Base-by-base conservation (phyloP, 2,888 invertebrate species). In the Thecocarcelia acutangulata region DNA sequence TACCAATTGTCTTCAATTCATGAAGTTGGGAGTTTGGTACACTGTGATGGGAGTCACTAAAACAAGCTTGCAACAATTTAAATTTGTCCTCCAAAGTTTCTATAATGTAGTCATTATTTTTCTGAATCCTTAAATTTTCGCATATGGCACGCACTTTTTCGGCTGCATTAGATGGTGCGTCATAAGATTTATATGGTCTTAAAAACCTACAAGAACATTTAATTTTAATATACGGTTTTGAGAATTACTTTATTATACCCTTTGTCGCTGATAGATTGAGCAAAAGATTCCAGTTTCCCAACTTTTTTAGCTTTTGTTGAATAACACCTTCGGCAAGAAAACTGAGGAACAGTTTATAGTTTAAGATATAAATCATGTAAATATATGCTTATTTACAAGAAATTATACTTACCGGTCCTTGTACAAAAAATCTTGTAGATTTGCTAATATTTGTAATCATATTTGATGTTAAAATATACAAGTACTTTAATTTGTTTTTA, bases 21-120 rank as follows among this genome's bases (percentile, higher is more conserved):
- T 94, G 93, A n/a, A 98, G 90, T 64, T 94, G 90, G 0, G 96
- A 96, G 92, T 96, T 98, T 0, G 97, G 97, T 12, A 98, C 93
- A 81, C 92, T 89, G 89, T 97, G 95, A 8, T 94, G 92, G 80
- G 97, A 95, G 88, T 94, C 93, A 54, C 93, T 91, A 83, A 92
- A 93, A 86, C 96, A 96, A 6, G 93, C 93, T 40, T 93, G 92
- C 3, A 98, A 91, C 9, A 98, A 91, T 40, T 93, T 91, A 88
- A 93, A 97, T 89, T 96, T 95, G 21, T 89, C 87, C 2, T 81
- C 86, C 3, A 88, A 72, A 40, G 85, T 86, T 0, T 77, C 77
- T 4, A 90, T 63, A 50, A 79, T 84, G n/a, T 88, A 77, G n/a
- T 87, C 85, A 0, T 73, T 66, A 11, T 91, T 88, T 12, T 92